phyloP scores from a whole-genome alignment of 2,888 invertebrate genomes.

The Junonia oenone region DNA sequence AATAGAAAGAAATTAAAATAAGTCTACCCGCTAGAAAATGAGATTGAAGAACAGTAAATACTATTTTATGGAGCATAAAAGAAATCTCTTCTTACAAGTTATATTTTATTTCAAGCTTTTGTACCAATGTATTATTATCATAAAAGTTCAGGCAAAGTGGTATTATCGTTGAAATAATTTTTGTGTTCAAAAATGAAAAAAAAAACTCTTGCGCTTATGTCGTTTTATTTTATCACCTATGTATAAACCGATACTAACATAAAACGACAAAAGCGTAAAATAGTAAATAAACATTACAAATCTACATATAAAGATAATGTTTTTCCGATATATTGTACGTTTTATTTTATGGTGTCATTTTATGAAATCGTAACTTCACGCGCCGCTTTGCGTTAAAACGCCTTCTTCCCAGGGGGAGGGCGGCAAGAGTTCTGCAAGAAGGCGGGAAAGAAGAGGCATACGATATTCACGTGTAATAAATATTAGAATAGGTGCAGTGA shows the following conservation, averaged over 20 bases:
- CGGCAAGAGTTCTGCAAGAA: slow-evolving; percentile 51
- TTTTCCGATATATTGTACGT: slow-evolving; percentile 19
- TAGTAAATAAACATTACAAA: slow-evolving; percentile 5
- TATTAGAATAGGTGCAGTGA: slow-evolving; percentile 76
- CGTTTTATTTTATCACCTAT: no score
- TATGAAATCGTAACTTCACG: slow-evolving; percentile 27
- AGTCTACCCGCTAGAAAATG: slow-evolving; percentile 2
- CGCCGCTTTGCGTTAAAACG: slow-evolving; percentile 31
- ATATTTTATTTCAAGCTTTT: no score
- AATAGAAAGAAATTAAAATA: slow-evolving; percentile 23
- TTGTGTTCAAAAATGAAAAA: no score
- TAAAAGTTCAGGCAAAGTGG: no score
- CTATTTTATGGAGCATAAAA: not conserved
- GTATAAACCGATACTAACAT: not conserved
- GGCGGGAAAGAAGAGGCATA: slow-evolving; percentile 48
- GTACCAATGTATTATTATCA: no score
- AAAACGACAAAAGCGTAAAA: not conserved
- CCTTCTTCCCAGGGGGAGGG: slow-evolving; percentile 34
- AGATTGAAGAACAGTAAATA: slow-evolving; percentile 1
- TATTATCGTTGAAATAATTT: no score
- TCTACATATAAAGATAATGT: slow-evolving; percentile 12
- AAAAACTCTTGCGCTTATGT: no score
- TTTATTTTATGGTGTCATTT: slow-evolving; percentile 27
- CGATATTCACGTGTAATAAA: slow-evolving; percentile 76
- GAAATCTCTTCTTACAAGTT: not conserved